Evolutionary conservation across 2,113 vertebrate species (phyloP).

Genomic region (Thinocorus orbignyianus): DNA sequence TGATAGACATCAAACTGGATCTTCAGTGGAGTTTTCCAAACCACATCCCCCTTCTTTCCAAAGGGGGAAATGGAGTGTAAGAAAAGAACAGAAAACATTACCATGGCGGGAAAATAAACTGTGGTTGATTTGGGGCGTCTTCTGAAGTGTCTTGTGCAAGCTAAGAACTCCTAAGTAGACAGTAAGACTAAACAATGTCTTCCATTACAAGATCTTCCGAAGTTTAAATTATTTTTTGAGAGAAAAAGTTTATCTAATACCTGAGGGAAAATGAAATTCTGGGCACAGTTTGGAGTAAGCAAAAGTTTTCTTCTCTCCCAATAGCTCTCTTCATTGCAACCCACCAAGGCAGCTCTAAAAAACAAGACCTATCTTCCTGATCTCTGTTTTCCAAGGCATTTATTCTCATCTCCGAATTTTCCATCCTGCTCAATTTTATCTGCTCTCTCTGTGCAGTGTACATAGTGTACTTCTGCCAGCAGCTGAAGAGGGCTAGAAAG

Average conservation of each 20-base stretch:
- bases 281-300: background rate
- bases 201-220: background rate
- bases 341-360: background rate
- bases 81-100: background rate
- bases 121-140: background rate
- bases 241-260: background rate
- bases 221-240: background rate
- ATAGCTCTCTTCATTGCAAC: background rate
- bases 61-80: background rate
- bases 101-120: background rate
- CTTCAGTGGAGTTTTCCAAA: background rate
- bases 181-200: background rate
- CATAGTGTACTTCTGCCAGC: background rate
- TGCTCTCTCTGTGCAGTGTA: background rate
- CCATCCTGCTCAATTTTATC: background rate
- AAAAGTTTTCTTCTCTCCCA: background rate
- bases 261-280: background rate
- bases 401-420: background rate
- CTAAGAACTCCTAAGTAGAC: background rate
- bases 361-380: background rate
- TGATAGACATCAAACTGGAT: background rate
- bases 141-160: background rate
- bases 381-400: background rate
- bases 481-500: background rate
- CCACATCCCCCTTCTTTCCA: background rate